Evolutionary conservation across 2,888 invertebrate genomes (phyloP), one percentile per base, ranked within the genome.

Genomic region (Euplexia lucipara): DNA sequence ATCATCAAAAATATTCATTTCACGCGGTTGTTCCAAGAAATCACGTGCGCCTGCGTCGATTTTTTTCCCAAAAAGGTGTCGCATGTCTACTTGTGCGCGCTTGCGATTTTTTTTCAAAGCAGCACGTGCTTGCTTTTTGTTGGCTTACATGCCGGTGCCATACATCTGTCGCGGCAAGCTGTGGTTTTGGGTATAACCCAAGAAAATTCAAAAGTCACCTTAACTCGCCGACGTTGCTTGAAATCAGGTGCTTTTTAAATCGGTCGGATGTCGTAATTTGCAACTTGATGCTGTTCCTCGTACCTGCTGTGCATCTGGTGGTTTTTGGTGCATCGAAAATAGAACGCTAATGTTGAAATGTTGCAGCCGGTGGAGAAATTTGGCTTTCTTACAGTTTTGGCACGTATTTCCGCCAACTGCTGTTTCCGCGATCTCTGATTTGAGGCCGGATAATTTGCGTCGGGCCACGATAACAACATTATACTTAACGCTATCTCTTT

Each of bases 221-320:
- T 44, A 20, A 59, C n/a, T 14, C 34, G 3, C 61, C 41, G 14
- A 57, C 14, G 9, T n/a, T 22, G 1, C 4, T 3, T 0, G 22
- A 8, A 6, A 12, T 18, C 9, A n/a, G 5, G n/a, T 32, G 30
- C 59, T 77, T 81, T 70, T 61, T 0, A 75, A 90, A 75, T 90
- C 62, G 65, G 82, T 59, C 56, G 85, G 78, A 64, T 87, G 78
- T 70, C 79, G 79, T 88, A 90, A 93, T 94, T 93, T 92, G 93
- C 93, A 93, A 93, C 89, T 91, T 90, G 94, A 93, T 92, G 91
- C 92, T 92, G 91, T 83, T 75, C 68, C 84, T 85, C 83, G 89
- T 94, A 95, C 95, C 95, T 95, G 94, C 92, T 81, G 78, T 81
- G 87, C 94, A 95, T 94, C 92, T 94, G 95, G 91, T 93, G 91